Conservation (phyloP, 1,140 invertebrate species). For the Caenorhabditis brenneri region DNA sequence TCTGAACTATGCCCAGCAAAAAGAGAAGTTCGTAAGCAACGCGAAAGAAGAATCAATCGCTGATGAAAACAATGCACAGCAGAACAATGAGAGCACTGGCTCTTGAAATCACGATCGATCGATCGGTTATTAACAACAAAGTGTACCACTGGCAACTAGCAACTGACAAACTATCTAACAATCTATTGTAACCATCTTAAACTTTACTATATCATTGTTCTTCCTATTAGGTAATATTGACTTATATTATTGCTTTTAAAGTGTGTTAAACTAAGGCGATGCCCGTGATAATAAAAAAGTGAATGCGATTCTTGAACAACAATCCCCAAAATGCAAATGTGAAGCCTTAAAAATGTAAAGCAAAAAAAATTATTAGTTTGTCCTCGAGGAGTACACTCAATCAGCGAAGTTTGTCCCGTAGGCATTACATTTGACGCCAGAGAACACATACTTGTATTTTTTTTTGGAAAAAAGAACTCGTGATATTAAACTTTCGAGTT, state of each 20-base stretch:
- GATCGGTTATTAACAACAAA: background rate
- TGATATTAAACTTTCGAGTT: no score
- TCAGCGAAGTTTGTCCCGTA: background rate
- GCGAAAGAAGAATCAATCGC: background rate
- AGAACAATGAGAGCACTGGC: background rate
- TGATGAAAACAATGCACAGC: background rate
- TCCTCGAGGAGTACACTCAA: slow-evolving; percentile 5
- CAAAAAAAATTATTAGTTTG: background rate
- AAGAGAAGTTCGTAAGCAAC: background rate
- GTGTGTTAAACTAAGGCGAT: background rate
- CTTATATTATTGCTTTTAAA: background rate
- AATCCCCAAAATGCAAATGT: background rate
- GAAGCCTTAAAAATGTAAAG: background rate
- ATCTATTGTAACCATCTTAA: background rate
- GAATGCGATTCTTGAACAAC: background rate
- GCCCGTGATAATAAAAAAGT: background rate
- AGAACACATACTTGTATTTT: background rate
- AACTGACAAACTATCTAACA: background rate
- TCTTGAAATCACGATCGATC: background rate
- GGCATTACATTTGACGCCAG: background rate
- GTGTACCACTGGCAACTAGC: background rate
- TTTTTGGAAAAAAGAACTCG: no score
- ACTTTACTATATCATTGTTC: background rate
- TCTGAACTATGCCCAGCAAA: background rate
- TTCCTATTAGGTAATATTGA: background rate